Conservation (phyloP, 2,888 invertebrate species). For the Meandrusa payeni region DNA sequence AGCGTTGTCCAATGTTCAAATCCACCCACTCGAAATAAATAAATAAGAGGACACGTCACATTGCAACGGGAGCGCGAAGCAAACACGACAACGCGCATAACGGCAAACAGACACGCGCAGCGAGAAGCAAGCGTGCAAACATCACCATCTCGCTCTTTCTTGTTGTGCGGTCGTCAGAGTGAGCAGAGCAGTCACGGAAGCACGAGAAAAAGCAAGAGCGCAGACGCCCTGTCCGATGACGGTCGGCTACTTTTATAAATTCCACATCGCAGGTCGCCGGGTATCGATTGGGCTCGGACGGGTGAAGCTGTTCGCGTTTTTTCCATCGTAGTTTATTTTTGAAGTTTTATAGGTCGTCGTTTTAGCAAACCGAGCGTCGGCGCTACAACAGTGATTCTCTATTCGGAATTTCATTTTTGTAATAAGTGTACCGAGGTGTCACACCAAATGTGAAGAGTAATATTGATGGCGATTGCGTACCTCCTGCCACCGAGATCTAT, state of each 20-base stretch:
- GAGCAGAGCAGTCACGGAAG: conserved; percentile 42
- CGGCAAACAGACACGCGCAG: conserved; percentile 72
- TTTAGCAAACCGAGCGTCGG: conserved; percentile 1
- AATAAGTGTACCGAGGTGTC: too few relatives aligned
- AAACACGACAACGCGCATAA: conserved; percentile 60
- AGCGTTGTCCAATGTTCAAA: too few relatives aligned
- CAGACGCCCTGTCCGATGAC: conserved; percentile 51
- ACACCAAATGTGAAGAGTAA: too few relatives aligned
- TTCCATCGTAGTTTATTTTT: conserved; percentile 24
- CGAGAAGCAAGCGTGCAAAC: conserved; percentile 54
- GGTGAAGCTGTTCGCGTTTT: conserved; percentile 26
- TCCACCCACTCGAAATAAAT: conserved; percentile 1
- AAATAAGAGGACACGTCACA: conserved; percentile 39
- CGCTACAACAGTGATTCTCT: conserved; percentile 1
- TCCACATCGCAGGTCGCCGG: conserved; percentile 45
- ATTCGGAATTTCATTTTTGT: too few relatives aligned
- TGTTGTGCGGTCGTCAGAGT: conserved; percentile 24
- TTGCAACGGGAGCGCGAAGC: conserved; percentile 46
- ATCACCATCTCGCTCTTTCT: conserved; percentile 46
- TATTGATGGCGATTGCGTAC: too few relatives aligned
- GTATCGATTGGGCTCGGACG: conserved; percentile 49
- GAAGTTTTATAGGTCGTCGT: too few relatives aligned
- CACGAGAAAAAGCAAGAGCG: conserved; percentile 69
- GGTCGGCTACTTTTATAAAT: conserved; percentile 45
- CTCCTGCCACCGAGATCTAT: too few relatives aligned